Evolutionary conservation across 1,140 invertebrate genomes (phyloP).

Genomic region (Drosophila funebris): DNA sequence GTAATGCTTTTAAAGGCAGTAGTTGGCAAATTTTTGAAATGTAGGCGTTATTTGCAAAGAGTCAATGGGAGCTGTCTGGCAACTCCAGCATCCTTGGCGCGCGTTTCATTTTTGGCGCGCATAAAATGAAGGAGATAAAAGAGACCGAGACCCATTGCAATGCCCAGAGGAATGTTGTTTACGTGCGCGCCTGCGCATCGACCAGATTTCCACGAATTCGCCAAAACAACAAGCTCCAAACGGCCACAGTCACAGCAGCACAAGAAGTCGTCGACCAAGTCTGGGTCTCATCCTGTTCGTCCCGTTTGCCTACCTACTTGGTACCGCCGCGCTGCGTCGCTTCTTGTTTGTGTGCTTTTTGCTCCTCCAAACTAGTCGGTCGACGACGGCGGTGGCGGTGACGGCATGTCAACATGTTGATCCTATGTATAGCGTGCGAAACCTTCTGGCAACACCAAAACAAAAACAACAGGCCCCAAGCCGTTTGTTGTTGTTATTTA

Average conservation of each 20-base stretch:
- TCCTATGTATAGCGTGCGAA: conserved; percentile 63
- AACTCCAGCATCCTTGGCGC: conserved; percentile 39
- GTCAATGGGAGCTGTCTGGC: conserved; percentile 41
- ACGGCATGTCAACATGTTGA: conserved; percentile 75
- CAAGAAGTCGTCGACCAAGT: conserved; percentile 52
- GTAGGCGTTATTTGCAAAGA: neutral
- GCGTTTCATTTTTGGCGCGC: conserved; percentile 69
- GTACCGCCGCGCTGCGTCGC: conserved; percentile 59
- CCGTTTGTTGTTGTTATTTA: conserved; percentile 58
- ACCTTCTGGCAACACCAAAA: conserved; percentile 72
- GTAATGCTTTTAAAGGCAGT: conserved; percentile 1
- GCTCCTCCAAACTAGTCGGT: conserved; percentile 52
- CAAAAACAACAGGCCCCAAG: conserved; percentile 57
- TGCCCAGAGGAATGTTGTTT: conserved; percentile 76
- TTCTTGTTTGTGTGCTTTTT: conserved; percentile 81
- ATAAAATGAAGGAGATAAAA: conserved; percentile 41
- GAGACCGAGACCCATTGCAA: conserved; percentile 41
- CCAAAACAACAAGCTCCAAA: conserved; percentile 34
- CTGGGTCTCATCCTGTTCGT: conserved; percentile 71
- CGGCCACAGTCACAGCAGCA: conserved; percentile 12
- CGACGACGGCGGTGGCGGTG: conserved; percentile 13
- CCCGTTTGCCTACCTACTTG: conserved; percentile 72
- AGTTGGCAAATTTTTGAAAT: neutral
- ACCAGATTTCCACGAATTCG: conserved; percentile 69
- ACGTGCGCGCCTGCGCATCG: conserved; percentile 78